Evolutionary conservation across 2,113 vertebrate species (phyloP).

Genomic region (Lampris megalopsis): DNA sequence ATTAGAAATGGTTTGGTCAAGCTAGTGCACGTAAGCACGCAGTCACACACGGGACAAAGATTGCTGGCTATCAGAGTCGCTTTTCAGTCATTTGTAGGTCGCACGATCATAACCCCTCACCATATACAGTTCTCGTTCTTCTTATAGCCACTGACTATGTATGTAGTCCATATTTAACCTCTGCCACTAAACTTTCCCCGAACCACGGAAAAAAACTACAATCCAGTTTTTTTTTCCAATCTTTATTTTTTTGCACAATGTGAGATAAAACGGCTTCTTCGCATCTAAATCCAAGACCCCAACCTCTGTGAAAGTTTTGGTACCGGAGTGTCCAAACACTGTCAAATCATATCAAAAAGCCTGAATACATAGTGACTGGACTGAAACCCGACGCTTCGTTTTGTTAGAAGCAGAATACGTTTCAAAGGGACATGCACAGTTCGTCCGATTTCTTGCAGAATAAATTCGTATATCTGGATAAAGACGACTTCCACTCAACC

Average conservation of each 20-base stretch:
- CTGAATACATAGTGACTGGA: not conserved
- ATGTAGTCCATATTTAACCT: not conserved
- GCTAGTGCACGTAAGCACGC: constrained; percentile 40
- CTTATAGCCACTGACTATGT: not conserved
- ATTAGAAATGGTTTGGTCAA: constrained; percentile 59
- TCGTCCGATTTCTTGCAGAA: constrained; percentile 19
- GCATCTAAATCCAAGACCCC: not conserved
- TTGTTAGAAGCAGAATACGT: constrained; percentile 9
- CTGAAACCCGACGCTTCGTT: constrained; percentile 12
- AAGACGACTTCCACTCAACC: constrained; percentile 34
- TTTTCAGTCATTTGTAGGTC: constrained; percentile 13
- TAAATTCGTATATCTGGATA: constrained; percentile 5
- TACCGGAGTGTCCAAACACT: not conserved
- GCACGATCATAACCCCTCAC: constrained; percentile 12
- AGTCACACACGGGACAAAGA: constrained; percentile 44
- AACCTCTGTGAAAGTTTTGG: constrained; percentile 9
- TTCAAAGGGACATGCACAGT: constrained; percentile 19
- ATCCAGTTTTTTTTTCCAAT: too few species aligned
- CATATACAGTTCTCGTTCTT: not conserved
- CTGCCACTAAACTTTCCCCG: not conserved
- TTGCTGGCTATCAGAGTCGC: constrained; percentile 13
- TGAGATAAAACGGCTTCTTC: not conserved
- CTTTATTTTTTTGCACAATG: too few species aligned
- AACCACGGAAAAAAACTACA: not conserved
- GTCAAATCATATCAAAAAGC: not conserved